Evolutionary conservation across 1,140 invertebrate genomes (phyloP).

Genomic region (Lepidurus couesii): DNA sequence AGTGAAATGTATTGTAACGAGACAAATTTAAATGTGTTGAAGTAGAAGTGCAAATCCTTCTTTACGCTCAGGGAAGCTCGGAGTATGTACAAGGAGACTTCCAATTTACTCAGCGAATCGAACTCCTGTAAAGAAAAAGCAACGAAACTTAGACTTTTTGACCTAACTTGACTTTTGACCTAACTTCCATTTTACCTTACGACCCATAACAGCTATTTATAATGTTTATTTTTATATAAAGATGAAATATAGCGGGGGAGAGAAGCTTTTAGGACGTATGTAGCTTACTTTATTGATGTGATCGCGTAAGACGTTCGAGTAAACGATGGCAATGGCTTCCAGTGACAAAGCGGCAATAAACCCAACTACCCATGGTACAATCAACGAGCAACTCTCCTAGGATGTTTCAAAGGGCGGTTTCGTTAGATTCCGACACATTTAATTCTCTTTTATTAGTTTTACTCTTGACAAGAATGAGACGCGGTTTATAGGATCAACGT

Average conservation of each 20-base stretch:
- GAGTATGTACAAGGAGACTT: conserved; percentile 51
- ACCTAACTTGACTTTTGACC: neutral
- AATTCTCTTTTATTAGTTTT: neutral
- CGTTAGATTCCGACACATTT: neutral
- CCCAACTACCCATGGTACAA: conserved; percentile 66
- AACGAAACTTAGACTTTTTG: conserved; percentile 26
- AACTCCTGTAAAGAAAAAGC: conserved; percentile 59
- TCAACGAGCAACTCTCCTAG: conserved; percentile 61
- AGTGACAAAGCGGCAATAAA: conserved; percentile 67
- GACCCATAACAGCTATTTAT: neutral
- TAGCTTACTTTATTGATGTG: conserved; percentile 63
- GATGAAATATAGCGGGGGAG: neutral
- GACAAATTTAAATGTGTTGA: neutral
- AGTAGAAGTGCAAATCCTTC: neutral
- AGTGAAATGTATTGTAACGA: neutral
- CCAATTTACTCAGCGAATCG: conserved; percentile 64
- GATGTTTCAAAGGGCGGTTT: conserved; percentile 39
- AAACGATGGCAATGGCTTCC: conserved; percentile 67
- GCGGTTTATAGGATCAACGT: neutral
- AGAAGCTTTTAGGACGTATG: neutral
- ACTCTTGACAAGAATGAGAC: neutral
- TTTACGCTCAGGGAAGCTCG: neutral
- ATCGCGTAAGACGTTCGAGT: conserved; percentile 66
- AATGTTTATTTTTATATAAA: neutral
- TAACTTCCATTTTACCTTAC: neutral